phyloP scores from a whole-genome alignment of 2,113 vertebrate species.

The Nerophis lumbriciformis region DNA sequence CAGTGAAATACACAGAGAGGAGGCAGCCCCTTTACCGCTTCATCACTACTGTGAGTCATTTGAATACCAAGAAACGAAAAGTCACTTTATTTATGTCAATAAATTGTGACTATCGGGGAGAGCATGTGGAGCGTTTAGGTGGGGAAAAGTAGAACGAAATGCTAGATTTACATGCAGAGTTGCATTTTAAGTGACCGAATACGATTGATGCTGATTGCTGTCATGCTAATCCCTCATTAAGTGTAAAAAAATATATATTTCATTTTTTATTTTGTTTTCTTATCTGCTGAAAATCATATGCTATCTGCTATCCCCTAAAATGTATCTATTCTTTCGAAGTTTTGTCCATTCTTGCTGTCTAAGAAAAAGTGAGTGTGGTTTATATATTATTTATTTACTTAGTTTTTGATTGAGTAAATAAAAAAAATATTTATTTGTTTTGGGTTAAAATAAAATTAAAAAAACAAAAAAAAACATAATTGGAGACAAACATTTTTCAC shows the following conservation, averaged over 20 bases:
- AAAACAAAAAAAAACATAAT: background rate
- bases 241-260: no score
- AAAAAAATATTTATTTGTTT: background rate
- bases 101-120: background rate
- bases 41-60: slow-evolving; percentile 89
- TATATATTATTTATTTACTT: background rate
- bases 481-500: background rate
- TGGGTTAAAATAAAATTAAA: background rate
- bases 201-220: no score
- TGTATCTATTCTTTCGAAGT: no score
- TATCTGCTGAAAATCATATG: no score
- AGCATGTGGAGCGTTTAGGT: background rate
- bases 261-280: no score
- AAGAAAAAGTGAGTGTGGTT: background rate
- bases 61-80: background rate
- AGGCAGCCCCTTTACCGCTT: slow-evolving; percentile 94
- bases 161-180: background rate
- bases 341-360: no score
- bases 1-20: slow-evolving; percentile 96
- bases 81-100: background rate
- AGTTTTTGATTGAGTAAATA: background rate
- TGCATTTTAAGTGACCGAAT: no score
- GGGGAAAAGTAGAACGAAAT: background rate
- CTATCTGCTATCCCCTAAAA: no score
- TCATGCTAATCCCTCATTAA: no score